Percentiles rank a stretch among this genome's conserved stretches.
These are phyloP conservation scores for Anniella stebbinsi DNA, from an alignment of 2,797 vertebrate species.

Conservation along the genomic window DNA sequence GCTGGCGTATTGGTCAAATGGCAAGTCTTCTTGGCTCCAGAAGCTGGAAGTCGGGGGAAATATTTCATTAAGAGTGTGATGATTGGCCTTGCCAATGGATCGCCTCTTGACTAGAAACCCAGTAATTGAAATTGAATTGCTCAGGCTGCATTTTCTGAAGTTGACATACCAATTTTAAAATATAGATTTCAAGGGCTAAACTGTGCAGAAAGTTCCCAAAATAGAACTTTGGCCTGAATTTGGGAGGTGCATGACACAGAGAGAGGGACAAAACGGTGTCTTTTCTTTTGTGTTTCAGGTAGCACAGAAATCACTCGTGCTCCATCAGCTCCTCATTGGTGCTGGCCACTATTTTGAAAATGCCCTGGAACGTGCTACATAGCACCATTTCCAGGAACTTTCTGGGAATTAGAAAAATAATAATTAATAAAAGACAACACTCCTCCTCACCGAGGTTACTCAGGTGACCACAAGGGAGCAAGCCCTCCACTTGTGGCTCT, in stretches of 20 bases:
- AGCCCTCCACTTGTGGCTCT: no score
- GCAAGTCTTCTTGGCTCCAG: constrained; percentile 34
- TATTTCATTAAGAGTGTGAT: not conserved
- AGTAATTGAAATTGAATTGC: not conserved
- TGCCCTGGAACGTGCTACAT: no score
- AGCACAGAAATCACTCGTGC: not conserved
- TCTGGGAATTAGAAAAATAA: no score
- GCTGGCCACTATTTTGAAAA: not conserved
- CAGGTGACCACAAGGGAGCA: no score
- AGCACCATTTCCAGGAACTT: no score
- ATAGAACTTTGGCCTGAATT: not conserved
- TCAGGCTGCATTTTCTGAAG: not conserved
- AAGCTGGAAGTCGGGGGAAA: not conserved
- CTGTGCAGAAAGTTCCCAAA: not conserved
- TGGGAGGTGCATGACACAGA: not conserved
- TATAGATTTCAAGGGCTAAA: not conserved
- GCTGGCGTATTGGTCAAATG: constrained; percentile 65
- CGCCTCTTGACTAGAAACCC: not conserved
- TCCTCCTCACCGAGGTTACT: no score
- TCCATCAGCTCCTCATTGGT: not conserved
- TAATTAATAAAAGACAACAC: no score
- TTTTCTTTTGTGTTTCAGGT: not conserved
- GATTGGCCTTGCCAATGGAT: not conserved
- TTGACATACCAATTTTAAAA: not conserved
- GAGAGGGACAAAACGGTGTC: not conserved